Conservation (phyloP, 2,797 vertebrate species). For the Notolepis coatsorum region DNA sequence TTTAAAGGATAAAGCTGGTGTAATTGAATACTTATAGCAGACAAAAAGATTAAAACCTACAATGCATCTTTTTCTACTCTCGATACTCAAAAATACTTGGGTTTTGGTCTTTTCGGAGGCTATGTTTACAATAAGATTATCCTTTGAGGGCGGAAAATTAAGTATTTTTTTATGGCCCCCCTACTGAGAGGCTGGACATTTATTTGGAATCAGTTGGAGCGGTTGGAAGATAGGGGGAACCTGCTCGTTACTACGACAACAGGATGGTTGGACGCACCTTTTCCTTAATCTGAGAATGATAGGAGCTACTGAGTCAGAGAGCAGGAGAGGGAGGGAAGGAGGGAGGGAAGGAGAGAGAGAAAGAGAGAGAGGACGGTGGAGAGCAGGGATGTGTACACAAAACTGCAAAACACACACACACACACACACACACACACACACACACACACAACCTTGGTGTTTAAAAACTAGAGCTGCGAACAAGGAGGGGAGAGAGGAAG, state of each 20-base stretch:
- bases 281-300: constrained; percentile 53
- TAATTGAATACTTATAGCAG: too few species aligned
- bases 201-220: constrained; percentile 15
- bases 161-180: constrained; percentile 17
- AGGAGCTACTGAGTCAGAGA: constrained; percentile 54
- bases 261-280: constrained; percentile 51
- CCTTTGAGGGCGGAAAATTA: too few species aligned
- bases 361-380: background rate
- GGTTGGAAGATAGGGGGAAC: constrained; percentile 24
- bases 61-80: too few species aligned
- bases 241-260: constrained; percentile 57
- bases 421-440: constrained; percentile 29
- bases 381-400: constrained; percentile 27
- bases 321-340: constrained; percentile 37
- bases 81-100: too few species aligned
- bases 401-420: constrained; percentile 40
- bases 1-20: too few species aligned
- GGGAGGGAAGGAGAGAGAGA: constrained; percentile 25
- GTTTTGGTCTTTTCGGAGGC: too few species aligned
- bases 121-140: too few species aligned
- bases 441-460: background rate
- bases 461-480: constrained; percentile 50
- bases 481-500: constrained; percentile 33
- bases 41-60: too few species aligned
- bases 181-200: constrained; percentile 26